These are phyloP conservation scores for Luperina testacea DNA, from an alignment of 2,888 invertebrate genomes.

Conservation along the genomic window DNA sequence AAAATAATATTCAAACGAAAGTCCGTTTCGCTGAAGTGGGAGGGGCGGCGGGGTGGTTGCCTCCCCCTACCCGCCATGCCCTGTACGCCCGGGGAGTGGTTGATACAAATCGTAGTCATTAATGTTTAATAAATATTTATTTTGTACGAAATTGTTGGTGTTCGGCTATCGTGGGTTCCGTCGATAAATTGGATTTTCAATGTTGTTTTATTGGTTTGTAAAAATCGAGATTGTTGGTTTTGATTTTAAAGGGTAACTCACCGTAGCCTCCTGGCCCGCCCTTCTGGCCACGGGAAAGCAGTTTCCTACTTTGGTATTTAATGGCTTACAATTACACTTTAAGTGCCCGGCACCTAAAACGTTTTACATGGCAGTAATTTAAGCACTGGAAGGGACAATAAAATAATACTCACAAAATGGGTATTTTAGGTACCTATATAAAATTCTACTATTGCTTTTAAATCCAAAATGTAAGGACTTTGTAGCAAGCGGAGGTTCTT, in stretches of 20 bases:
- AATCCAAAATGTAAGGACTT: not conserved
- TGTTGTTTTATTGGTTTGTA: constrained; percentile 44
- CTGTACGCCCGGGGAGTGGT: constrained; percentile 63
- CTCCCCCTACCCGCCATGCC: constrained; percentile 35
- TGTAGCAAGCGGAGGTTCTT: constrained; percentile 1
- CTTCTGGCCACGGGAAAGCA: not conserved
- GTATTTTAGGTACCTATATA: not conserved
- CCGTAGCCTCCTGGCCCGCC: not conserved
- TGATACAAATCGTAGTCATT: constrained; percentile 76
- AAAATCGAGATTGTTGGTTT: constrained; percentile 31
- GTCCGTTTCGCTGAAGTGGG: constrained; percentile 58
- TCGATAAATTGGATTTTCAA: constrained; percentile 52
- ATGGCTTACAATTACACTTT: constrained; percentile 1
- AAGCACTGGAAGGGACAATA: not conserved
- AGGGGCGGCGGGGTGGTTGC: constrained; percentile 34
- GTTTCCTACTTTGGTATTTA: constrained; percentile 1
- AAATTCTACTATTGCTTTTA: not conserved
- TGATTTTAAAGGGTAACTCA: constrained; percentile 3
- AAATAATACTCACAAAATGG: not conserved
- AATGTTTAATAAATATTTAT: constrained; percentile 77
- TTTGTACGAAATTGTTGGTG: constrained; percentile 70
- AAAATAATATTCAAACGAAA: constrained; percentile 69
- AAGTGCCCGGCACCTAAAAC: not conserved
- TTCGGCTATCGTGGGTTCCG: constrained; percentile 57
- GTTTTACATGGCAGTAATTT: not conserved